Base-by-base conservation (phyloP, 2,797 vertebrate species). In the Molothrus aeneus region DNA sequence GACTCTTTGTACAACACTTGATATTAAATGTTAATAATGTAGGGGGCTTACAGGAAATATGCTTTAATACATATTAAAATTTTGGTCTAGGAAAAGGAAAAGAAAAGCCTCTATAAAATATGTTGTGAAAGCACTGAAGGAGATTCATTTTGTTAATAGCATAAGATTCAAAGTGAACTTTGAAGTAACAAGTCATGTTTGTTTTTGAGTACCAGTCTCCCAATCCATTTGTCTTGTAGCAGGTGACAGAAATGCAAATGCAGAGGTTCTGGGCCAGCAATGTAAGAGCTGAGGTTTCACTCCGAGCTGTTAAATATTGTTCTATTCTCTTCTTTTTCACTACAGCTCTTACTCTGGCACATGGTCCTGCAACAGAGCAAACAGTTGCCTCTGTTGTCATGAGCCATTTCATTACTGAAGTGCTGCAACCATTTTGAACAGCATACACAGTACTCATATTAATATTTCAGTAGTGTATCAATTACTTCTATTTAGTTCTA, bases 391-490 rank as follows among this genome's bases (percentile, higher is more conserved):
- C 45, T 86, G 26, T 14, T 72, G 22, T 63, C 94, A 90, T 47
- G 54, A 92, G 53, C 24, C 3, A 3, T 91, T 94, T 65, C 51
- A 74, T 88, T 87, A 63, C 63, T 77, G 14, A 93, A 93, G 59
- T 42, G 26, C 65, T 86, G 66, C 38, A 86, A 36, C 50, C 53
- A 60, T 95, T 95, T 96, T 71, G 71, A 93, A 66, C 53, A 80
- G n/a, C 38, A 51, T 61, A 28, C 40, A 50, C 56, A 38, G 19
- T 65, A 79, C 24, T 72, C 17, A 14, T 80, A 60, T 77, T 42
- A 88, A 93, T 95, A 93, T 91, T 94, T 93, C 5, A 81, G 84
- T 94, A 56, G 18, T 63, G 29, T 78, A 88, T 88, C 88, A 89
- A 74, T 95, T 92, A 70, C 43, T 86, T 95, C 81, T 79, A 78